Conservation (phyloP, 2,113 vertebrate genomes). For the Pseudorhombus dupliciocellatus region DNA sequence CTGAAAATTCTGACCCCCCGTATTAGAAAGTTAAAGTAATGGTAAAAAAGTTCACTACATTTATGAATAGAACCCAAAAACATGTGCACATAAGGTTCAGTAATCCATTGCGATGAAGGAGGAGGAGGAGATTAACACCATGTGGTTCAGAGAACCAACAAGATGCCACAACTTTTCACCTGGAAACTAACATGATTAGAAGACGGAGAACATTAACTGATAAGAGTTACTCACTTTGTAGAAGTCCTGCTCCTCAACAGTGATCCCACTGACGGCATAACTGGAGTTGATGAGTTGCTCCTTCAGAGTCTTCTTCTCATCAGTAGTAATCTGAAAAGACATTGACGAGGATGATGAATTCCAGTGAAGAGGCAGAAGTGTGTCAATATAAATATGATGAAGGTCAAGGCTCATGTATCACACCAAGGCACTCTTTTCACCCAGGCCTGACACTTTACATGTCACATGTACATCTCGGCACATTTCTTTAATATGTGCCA, state of each 20-base stretch:
- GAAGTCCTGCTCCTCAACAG: slow-evolving; percentile 79
- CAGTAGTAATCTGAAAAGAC: slow-evolving; percentile 79
- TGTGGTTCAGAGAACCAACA: background rate
- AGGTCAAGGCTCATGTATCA: slow-evolving; percentile 11
- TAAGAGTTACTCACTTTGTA: slow-evolving; percentile 87
- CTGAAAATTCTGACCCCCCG: background rate
- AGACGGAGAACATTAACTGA: background rate
- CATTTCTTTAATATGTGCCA: too few species aligned
- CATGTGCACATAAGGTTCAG: background rate
- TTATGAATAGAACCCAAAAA: background rate
- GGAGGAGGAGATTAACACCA: background rate
- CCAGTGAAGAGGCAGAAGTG: slow-evolving; percentile 12
- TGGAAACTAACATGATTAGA: too few species aligned
- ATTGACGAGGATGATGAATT: slow-evolving; percentile 29
- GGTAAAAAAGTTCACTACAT: background rate
- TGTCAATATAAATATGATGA: slow-evolving; percentile 18
- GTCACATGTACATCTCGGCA: background rate
- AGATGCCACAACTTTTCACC: background rate
- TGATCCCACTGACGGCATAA: slow-evolving; percentile 63
- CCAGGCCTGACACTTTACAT: background rate
- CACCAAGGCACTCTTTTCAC: background rate
- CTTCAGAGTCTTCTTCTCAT: slow-evolving; percentile 80
- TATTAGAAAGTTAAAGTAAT: background rate
- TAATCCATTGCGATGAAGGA: background rate
- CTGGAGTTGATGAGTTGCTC: slow-evolving; percentile 84